phyloP scores from a whole-genome alignment of 2,113 vertebrate species.

The Hippopotamus amphibius region DNA sequence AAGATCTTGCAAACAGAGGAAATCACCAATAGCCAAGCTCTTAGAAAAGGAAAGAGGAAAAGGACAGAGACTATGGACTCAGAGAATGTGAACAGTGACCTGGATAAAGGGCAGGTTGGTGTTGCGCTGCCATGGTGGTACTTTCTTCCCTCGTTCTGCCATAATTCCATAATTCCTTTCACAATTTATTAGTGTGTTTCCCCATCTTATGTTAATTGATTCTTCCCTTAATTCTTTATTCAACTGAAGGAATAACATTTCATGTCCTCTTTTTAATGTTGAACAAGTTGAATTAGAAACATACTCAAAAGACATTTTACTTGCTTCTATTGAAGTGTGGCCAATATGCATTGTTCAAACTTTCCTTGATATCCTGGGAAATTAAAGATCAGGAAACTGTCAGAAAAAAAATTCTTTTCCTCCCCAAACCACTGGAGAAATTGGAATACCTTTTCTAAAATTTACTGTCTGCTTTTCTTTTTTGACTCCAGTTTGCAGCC shows the following conservation, averaged over 20 bases:
- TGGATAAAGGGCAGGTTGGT: conserved; percentile 84
- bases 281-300: conserved; percentile 33
- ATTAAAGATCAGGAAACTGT: neutral
- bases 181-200: neutral
- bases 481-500: neutral
- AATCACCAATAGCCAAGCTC: conserved; percentile 82
- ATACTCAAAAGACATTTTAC: neutral
- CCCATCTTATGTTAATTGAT: neutral
- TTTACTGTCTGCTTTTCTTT: neutral
- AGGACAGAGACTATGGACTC: conserved; percentile 86
- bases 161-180: neutral
- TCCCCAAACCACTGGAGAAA: neutral
- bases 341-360: neutral
- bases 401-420: neutral
- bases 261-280: neutral
- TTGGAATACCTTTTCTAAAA: neutral
- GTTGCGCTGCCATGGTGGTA: neutral
- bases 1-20: conserved; percentile 84
- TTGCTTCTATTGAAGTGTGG: neutral
- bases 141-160: neutral
- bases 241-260: neutral
- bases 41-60: conserved; percentile 88
- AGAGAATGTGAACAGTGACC: conserved; percentile 84
- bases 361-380: neutral
- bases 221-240: conserved; percentile 36